Base-by-base conservation (phyloP, 1,140 invertebrate genomes). In the Drosophila lowei region DNA sequence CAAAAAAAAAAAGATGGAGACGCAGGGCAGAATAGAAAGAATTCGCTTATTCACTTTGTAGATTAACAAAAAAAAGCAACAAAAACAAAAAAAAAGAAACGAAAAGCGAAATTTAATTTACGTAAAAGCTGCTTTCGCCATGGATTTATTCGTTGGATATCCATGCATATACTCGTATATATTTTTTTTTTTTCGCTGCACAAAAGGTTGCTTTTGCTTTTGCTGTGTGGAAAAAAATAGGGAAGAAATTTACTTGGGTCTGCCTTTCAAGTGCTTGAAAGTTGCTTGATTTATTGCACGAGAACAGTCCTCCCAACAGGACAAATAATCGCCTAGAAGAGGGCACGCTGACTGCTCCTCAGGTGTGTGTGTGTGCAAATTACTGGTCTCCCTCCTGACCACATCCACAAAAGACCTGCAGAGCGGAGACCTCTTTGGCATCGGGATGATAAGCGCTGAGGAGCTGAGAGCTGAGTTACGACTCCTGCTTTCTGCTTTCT, bases 41-140 rank as follows among this genome's bases (percentile, higher is more conserved):
- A 86, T 80, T 66, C 72, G 81, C 83, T 86, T 86, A 88, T 86
- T 86, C 81, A 86, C 81, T 86, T 86, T 81, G 77, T 65, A 86
- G 81, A 86, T 86, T 86, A 85, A 77, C 77, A 85, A 73, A 63
- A 72, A 59, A 41, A 43, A n/a, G n/a, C n/a, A 85, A 77, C 77
- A 85, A 73, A 63, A 72, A 59, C 28, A 43, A 16, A 47, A 53
- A 63, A 34, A 47, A 54, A 59, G 34, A 64, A 64, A 74, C 41
- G 44, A 64, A 83, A 74, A 86, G 81, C 76, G 72, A 83, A 88
- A 88, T 88, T 88, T 88, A 88, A 88, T 88, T 88, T 88, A 79
- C 62, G 79, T 88, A 88, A 88, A 88, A 88, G 83, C 83, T 71
- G 83, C 68, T 66, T 60, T 79, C 66, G 66, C 72, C 52, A 72